Conservation (phyloP, 2,113 vertebrate genomes). For the Dasyornis broadbenti region DNA sequence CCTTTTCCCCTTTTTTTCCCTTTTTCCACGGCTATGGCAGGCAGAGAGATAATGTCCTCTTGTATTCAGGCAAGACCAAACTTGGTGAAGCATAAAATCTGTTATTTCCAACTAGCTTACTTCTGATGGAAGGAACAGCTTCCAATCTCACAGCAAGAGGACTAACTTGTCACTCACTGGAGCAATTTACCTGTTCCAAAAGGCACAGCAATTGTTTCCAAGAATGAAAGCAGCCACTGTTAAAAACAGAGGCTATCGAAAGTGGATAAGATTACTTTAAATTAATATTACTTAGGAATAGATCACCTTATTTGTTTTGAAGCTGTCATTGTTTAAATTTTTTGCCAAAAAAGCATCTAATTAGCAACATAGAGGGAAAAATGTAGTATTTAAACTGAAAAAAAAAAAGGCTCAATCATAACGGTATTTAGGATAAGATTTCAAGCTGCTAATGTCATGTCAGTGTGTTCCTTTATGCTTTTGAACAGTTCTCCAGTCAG, state of each 20-base stretch:
- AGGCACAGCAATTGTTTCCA: slow-evolving; percentile 34
- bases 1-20: not conserved
- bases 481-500: slow-evolving; percentile 53
- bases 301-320: not conserved
- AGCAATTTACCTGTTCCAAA: slow-evolving; percentile 60
- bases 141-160: slow-evolving; percentile 35
- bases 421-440: not conserved
- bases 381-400: not conserved
- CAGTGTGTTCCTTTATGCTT: slow-evolving; percentile 25
- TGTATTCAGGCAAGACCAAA: slow-evolving; percentile 64
- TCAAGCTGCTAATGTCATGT: slow-evolving; percentile 24
- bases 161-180: slow-evolving; percentile 61
- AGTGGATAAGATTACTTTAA: not conserved
- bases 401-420: not conserved
- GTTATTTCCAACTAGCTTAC: slow-evolving; percentile 71
- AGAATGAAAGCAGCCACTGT: slow-evolving; percentile 5
- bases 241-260: not conserved
- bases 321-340: not conserved
- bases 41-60: slow-evolving; percentile 54
- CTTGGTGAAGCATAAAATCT: slow-evolving; percentile 73
- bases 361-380: not conserved
- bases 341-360: not conserved
- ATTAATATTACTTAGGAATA: not conserved
- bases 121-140: slow-evolving; percentile 59
- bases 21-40: not conserved